A percentile compares a stretch with the other conserved stretches of the same genome.
Evolutionary conservation across 2,888 invertebrate species (phyloP).

Genomic region (Ctenicera cuprea): DNA sequence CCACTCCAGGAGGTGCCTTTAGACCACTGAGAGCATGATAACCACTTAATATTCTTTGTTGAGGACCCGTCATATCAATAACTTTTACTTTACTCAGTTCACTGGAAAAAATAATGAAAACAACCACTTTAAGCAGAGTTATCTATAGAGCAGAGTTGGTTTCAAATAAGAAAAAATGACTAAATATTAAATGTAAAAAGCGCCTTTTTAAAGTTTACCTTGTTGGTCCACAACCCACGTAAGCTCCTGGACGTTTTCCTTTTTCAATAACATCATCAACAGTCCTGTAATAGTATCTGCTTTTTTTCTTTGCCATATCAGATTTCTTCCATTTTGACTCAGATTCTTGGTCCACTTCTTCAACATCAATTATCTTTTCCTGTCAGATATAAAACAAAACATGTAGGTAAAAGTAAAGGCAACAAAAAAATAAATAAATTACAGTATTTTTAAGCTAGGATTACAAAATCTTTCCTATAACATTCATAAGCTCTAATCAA

Average conservation of each 20-base stretch:
- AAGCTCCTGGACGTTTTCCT: slow-evolving; percentile 79
- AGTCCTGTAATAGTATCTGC: slow-evolving; percentile 88
- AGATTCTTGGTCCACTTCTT: slow-evolving; percentile 75
- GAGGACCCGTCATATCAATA: slow-evolving; percentile 98
- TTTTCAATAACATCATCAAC: slow-evolving; percentile 94
- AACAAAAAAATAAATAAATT: background rate
- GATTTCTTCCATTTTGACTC: slow-evolving; percentile 82
- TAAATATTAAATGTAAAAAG: no score
- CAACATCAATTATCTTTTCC: slow-evolving; percentile 59
- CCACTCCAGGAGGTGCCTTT: slow-evolving; percentile 75
- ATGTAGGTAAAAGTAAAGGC: background rate
- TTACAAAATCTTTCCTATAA: no score
- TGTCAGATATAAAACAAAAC: background rate
- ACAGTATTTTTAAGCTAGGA: no score
- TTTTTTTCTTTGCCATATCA: slow-evolving; percentile 79
- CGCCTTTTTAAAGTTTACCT: slow-evolving; percentile 64
- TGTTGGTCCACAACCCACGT: slow-evolving; percentile 66
- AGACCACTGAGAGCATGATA: slow-evolving; percentile 92
- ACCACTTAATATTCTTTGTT: slow-evolving; percentile 92
- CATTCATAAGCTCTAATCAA: no score
- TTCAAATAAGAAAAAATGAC: no score
- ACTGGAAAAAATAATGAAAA: slow-evolving; percentile 62
- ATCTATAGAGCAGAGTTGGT: background rate
- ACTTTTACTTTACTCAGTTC: slow-evolving; percentile 94
- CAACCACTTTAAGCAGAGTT: background rate